Evolutionary conservation across 2,797 vertebrate genomes (phyloP).

Genomic region (Hylomyscus alleni): DNA sequence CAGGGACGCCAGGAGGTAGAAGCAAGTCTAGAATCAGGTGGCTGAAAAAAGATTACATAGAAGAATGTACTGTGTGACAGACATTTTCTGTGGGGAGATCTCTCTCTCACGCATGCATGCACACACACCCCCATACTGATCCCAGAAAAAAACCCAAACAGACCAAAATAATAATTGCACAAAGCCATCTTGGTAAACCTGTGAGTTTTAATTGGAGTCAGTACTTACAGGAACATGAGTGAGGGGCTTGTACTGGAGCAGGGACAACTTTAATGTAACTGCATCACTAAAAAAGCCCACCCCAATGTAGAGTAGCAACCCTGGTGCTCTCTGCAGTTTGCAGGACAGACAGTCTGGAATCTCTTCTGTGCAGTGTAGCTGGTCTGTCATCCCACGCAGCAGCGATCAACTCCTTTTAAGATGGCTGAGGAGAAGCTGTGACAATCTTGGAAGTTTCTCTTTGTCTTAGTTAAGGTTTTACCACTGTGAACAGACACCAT

Average conservation of each 20-base stretch:
- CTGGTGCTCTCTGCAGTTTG: background rate
- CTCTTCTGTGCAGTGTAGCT: background rate
- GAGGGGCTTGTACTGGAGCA: background rate
- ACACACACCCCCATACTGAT: background rate
- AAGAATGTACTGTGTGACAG: background rate
- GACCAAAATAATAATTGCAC: no score
- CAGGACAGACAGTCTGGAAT: background rate
- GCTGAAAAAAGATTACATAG: background rate
- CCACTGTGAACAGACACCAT: no score
- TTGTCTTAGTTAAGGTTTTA: no score
- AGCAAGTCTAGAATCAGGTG: background rate
- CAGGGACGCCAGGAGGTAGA: background rate
- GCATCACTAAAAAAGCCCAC: no score
- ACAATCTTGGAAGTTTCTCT: background rate
- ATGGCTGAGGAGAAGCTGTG: background rate
- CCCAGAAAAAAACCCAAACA: background rate
- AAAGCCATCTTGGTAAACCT: background rate
- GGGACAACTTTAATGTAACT: background rate
- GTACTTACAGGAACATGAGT: no score
- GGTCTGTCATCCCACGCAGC: no score
- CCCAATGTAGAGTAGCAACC: accelerated
- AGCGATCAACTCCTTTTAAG: background rate
- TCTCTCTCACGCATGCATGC: background rate
- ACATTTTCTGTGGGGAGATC: background rate
- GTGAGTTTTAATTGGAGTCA: background rate